phyloP scores from a whole-genome alignment of 2,888 invertebrate genomes.

The Eremobia ochroleuca region DNA sequence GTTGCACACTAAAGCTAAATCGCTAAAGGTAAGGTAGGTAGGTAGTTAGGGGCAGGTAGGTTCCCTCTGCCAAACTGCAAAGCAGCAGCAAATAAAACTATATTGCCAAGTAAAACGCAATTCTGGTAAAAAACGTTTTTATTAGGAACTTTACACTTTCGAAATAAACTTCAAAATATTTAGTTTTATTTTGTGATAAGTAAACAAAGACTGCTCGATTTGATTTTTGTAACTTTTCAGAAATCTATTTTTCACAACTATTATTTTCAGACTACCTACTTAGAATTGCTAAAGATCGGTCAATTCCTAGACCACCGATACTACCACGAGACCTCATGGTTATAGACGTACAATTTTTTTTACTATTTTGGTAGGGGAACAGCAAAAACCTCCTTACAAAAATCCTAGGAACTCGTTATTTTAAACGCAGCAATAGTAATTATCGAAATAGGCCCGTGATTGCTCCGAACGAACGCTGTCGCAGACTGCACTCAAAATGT shows the following conservation, averaged over 20 bases:
- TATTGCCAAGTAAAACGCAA: no score
- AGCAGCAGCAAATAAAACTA: neutral
- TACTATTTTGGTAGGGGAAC: neutral
- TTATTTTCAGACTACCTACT: neutral
- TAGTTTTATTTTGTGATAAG: neutral
- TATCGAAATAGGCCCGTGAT: slow-evolving; percentile 66
- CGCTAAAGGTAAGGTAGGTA: no score
- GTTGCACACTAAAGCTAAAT: slow-evolving; percentile 5
- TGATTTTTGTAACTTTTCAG: neutral
- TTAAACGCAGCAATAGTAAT: slow-evolving; percentile 61
- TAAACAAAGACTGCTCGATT: neutral
- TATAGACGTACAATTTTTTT: neutral
- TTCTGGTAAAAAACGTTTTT: no score
- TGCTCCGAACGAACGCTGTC: slow-evolving; percentile 44
- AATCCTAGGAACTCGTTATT: slow-evolving; percentile 40
- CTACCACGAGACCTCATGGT: neutral
- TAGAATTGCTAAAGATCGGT: neutral
- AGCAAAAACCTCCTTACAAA: slow-evolving; percentile 10
- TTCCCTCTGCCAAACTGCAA: neutral
- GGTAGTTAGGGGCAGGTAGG: no score
- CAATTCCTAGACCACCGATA: neutral
- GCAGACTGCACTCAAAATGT: slow-evolving; percentile 50
- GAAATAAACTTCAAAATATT: neutral
- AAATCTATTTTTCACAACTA: neutral
- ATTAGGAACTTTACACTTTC: neutral